These are phyloP conservation scores for Myotis myotis DNA, from an alignment of 2,797 vertebrate genomes.

Conservation along the genomic window DNA sequence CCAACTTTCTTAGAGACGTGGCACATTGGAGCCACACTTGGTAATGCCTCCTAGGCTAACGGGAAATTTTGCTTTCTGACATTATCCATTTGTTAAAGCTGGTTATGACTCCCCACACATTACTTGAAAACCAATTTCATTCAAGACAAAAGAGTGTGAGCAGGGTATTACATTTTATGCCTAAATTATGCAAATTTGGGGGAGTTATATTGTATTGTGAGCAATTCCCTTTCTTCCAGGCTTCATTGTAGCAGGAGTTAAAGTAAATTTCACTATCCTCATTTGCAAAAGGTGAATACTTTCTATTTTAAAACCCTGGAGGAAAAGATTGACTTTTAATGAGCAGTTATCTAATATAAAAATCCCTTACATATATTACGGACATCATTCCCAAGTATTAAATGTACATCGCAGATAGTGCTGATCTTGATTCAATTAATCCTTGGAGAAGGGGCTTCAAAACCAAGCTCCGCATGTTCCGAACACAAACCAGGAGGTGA, in stretches of 20 bases:
- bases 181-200: conserved; percentile 72
- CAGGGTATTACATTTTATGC: conserved; percentile 73
- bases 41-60: conserved; percentile 47
- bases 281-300: conserved; percentile 64
- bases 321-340: conserved; percentile 72
- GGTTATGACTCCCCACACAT: conserved; percentile 72
- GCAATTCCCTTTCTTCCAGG: conserved; percentile 69
- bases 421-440: conserved; percentile 65
- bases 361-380: conserved; percentile 71
- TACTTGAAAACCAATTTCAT: conserved; percentile 78
- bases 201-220: conserved; percentile 70
- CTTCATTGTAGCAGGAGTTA: conserved; percentile 70
- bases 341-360: conserved; percentile 62
- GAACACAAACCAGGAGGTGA: conserved; percentile 11
- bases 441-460: conserved; percentile 42
- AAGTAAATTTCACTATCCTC: conserved; percentile 75
- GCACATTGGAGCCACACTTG: not conserved
- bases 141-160: conserved; percentile 79
- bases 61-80: conserved; percentile 68
- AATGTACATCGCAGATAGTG: conserved; percentile 41
- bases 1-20: not conserved
- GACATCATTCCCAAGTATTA: conserved; percentile 70
- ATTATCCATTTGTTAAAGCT: conserved; percentile 72
- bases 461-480: not conserved
- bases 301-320: conserved; percentile 73